Evolutionary conservation across 2,113 vertebrate genomes (phyloP), one percentile per base, ranked within the genome.

Genomic region (Cebidichthys violaceus): DNA sequence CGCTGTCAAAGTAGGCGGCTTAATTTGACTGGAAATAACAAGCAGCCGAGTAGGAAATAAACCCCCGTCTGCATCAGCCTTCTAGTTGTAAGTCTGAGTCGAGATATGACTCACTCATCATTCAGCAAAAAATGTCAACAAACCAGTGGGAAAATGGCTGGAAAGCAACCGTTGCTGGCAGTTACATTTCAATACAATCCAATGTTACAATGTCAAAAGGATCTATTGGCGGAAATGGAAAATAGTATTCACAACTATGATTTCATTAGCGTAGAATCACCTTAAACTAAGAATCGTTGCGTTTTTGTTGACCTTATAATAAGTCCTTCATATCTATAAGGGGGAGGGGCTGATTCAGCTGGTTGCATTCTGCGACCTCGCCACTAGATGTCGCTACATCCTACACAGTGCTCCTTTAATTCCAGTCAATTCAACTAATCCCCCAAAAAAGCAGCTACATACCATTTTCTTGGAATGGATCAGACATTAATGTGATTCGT

Each of bases 101-200:
- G 31, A 41, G 15, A 6, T 54, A 39, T 79, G 77, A 79, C 67
- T 79, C 76, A 79, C 14, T 5, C 55, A 52, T 52, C 33, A 62
- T 64, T 70, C 77, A 79, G 43, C 43, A 27, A 70, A 52, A 79
- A 41, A 52, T 29, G 57, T 70, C 77, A 70, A 47, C n/a, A 27
- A n/a, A 67, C 20, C 71, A 17, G 55, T 41, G 52, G 24, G 52
- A 43, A 31, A 59, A 39, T 41, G 24, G 24, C 24, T 60, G 5
- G 55, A 31, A 11, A 41, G 71, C 13, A 72, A 72, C 59, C n/a
- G 6, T 27, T 0, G 2, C 54, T 72, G 70, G 47, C 33, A 18
- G 33, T 29, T 7, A 29, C 24, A 59, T 29, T 72, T 20, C 0
- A n/a, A 54, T 54, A 4, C 37, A 9, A 66, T 29, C 61, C 33